Evolutionary conservation across 2,888 invertebrate species (phyloP).

Genomic region (Galeruca laticollis): DNA sequence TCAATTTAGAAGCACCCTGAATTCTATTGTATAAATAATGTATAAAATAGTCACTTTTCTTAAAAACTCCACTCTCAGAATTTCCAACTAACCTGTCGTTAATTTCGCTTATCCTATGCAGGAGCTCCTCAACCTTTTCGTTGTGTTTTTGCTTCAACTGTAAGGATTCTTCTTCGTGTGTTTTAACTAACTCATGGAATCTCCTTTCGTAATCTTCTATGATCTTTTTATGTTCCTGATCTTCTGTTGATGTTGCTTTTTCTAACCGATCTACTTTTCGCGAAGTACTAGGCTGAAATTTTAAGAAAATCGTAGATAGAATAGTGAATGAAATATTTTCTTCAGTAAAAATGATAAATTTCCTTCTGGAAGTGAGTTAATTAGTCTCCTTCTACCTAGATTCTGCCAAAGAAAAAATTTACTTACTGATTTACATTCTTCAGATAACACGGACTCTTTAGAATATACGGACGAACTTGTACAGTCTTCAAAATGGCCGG

Average conservation of each 20-base stretch:
- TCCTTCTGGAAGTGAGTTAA: too few species aligned
- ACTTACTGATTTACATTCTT: constrained; percentile 53
- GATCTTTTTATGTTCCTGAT: constrained; percentile 76
- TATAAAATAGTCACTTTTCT: background rate
- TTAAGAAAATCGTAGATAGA: constrained; percentile 23
- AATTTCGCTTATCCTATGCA: constrained; percentile 80
- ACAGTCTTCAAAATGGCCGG: constrained; percentile 88
- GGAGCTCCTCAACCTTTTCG: constrained; percentile 80
- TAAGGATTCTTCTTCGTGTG: constrained; percentile 76
- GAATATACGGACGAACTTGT: constrained; percentile 82
- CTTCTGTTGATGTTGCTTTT: constrained; percentile 62
- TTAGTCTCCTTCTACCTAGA: too few species aligned
- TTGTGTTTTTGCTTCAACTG: constrained; percentile 83
- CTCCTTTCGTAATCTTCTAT: constrained; percentile 81
- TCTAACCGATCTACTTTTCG: constrained; percentile 52
- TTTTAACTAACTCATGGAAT: constrained; percentile 79
- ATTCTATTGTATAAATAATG: too few species aligned
- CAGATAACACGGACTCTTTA: constrained; percentile 75
- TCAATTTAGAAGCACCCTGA: too few species aligned
- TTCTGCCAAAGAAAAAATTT: too few species aligned
- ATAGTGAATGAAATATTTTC: background rate
- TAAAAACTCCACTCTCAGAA: background rate
- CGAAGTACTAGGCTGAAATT: constrained; percentile 54
- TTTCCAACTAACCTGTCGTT: constrained; percentile 73
- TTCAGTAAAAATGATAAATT: background rate